Conservation (phyloP, 2,888 invertebrate genomes). For the Ophion obscuratus region DNA sequence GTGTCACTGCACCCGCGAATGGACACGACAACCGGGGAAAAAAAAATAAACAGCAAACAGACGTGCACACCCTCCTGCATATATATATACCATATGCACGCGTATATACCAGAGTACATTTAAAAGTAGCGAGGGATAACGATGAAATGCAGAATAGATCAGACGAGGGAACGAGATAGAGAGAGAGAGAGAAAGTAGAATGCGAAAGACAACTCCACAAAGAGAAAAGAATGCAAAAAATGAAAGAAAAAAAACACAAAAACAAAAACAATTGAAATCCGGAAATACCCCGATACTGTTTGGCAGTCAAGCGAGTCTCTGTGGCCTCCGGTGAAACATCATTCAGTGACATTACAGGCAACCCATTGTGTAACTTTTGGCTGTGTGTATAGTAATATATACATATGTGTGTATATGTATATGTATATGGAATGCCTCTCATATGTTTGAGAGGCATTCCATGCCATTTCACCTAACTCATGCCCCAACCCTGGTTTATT, state of each 20-base stretch:
- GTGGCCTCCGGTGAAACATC: constrained; percentile 56
- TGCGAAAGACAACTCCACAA: not conserved
- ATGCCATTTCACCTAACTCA: too few relatives aligned
- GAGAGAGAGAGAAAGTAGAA: constrained; percentile 5
- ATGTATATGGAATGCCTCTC: too few relatives aligned
- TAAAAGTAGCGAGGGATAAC: constrained; percentile 44
- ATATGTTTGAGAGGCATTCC: too few relatives aligned
- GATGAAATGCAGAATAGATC: constrained; percentile 54
- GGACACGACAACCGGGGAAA: constrained; percentile 38
- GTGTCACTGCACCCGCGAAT: constrained; percentile 59
- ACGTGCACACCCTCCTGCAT: constrained; percentile 20
- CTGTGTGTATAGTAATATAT: not conserved
- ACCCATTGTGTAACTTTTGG: constrained; percentile 29
- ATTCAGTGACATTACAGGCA: constrained; percentile 52
- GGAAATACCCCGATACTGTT: constrained; percentile 62
- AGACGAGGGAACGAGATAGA: constrained; percentile 38
- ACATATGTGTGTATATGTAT: too few relatives aligned
- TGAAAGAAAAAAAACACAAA: constrained; percentile 1
- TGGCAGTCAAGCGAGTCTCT: constrained; percentile 64
- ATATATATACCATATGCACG: not conserved
- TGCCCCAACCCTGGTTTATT: too few relatives aligned
- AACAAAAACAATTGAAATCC: constrained; percentile 39
- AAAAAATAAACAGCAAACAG: constrained; percentile 23
- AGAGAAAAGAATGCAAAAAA: constrained; percentile 1
- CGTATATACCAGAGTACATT: not conserved